phyloP scores from a whole-genome alignment of 2,888 invertebrate species.

The Cenopis cana region DNA sequence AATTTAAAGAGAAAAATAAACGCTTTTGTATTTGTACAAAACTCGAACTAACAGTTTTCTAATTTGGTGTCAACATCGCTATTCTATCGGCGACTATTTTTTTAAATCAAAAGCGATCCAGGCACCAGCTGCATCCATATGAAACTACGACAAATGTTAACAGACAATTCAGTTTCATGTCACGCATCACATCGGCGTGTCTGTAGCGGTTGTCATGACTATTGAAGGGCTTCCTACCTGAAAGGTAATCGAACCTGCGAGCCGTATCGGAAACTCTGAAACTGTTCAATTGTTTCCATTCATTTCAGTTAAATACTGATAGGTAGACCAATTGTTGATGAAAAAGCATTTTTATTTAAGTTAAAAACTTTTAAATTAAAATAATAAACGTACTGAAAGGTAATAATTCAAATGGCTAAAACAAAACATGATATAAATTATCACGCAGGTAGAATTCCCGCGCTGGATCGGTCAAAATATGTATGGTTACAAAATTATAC shows the following conservation, averaged over 20 bases:
- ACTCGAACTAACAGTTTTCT: no score
- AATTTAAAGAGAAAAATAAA: no score
- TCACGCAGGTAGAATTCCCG: no score
- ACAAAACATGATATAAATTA: no score
- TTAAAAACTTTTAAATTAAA: no score
- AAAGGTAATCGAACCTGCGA: conserved; percentile 12
- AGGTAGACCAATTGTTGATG: no score
- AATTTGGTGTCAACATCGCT: neutral
- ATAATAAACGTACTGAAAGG: no score
- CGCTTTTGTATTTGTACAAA: no score
- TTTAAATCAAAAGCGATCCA: neutral
- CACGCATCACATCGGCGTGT: neutral
- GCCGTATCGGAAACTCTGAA: neutral
- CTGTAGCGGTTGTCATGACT: neutral
- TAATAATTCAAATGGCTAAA: no score
- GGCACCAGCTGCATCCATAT: neutral
- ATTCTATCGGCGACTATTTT: neutral
- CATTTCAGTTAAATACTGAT: neutral
- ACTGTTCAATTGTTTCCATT: neutral
- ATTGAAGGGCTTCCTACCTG: conserved; percentile 9
- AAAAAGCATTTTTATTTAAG: no score
- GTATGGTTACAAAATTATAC: neutral
- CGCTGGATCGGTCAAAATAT: neutral
- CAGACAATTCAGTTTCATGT: conserved; percentile 2
- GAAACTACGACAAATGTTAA: conserved; percentile 2